Conservation (phyloP, 2,113 vertebrate species). For the Actenoides lindsayi region DNA sequence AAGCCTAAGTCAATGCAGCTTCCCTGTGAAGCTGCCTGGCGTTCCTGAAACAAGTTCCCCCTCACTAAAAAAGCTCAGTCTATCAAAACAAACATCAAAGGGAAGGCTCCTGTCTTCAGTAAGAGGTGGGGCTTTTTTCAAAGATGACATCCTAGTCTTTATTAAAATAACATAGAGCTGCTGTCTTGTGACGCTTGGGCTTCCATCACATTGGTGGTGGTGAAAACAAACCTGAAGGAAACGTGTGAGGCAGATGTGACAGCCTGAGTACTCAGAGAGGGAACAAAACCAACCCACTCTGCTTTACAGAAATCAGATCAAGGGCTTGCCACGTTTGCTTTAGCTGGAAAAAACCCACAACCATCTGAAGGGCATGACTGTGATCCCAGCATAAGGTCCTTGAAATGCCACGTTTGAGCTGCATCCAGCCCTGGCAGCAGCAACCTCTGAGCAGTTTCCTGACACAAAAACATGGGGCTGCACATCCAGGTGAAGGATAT, state of each 20-base stretch:
- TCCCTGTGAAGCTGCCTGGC: neutral
- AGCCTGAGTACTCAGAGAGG: neutral
- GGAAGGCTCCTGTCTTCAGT: neutral
- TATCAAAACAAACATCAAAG: conserved; percentile 8
- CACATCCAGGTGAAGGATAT: neutral
- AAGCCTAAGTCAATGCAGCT: neutral
- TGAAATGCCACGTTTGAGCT: neutral
- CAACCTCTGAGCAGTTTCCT: neutral
- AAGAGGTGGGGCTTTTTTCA: neutral
- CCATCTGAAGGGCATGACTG: neutral
- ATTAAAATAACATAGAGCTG: neutral
- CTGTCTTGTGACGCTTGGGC: neutral
- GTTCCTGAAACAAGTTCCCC: neutral
- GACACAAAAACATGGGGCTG: neutral
- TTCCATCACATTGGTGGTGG: neutral
- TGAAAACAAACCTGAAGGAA: neutral
- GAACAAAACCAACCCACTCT: neutral
- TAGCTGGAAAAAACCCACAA: neutral
- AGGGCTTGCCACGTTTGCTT: neutral
- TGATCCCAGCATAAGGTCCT: neutral
- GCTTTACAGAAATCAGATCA: neutral
- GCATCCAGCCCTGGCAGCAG: neutral
- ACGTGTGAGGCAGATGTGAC: neutral
- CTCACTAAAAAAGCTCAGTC: neutral
- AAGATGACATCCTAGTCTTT: neutral